Base-by-base conservation (phyloP, 2,888 invertebrate genomes). In the Gasteruption jaculator region DNA sequence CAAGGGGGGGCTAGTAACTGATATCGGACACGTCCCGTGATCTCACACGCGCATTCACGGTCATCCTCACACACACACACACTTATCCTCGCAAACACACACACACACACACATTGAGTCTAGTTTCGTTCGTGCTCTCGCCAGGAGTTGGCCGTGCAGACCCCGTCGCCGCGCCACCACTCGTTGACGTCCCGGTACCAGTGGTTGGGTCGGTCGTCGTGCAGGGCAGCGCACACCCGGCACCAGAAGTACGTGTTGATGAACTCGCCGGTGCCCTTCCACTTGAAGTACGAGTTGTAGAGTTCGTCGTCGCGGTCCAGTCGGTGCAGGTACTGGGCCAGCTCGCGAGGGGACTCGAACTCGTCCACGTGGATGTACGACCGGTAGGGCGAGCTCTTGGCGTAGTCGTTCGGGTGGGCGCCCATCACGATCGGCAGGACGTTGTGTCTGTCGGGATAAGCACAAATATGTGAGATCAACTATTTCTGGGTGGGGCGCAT, bases 341-440 rank as follows among this genome's bases (percentile, higher is more conserved):
- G 75, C 54, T 90, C 86, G 59, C 85, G 83, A 0, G 95, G 86
- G 15, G 86, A 84, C 20, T 83, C 82, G 68, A 95, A 96, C 71
- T 96, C 94, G 65, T 96, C 95, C 15, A 96, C 92, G 73, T 96
- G 95, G 45, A 96, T 87, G 74, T 88, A 96, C 3, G 92, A 93
- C 57, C 89, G 84, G 65, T 86, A 83, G 0, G 96, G 96, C 3
- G 95, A 89, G 52, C 84, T 82, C 31, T 86, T 80, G 46, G 84
- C 85, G 71, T 96, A 96, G 68, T 96, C 95, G 43, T 87, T 85
- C 1, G 91, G 90, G 31, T 89, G 82, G 0, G 91, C 95, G 1
- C 96, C 95, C 94, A 96, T 94, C 43, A 93, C 95, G 52, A 96
- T 90, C 1, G 95, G 95, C 51, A 96, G 71, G 30, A 93, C 85